Conservation (phyloP, 2,113 vertebrate species). For the Todiramphus saurophagus region DNA sequence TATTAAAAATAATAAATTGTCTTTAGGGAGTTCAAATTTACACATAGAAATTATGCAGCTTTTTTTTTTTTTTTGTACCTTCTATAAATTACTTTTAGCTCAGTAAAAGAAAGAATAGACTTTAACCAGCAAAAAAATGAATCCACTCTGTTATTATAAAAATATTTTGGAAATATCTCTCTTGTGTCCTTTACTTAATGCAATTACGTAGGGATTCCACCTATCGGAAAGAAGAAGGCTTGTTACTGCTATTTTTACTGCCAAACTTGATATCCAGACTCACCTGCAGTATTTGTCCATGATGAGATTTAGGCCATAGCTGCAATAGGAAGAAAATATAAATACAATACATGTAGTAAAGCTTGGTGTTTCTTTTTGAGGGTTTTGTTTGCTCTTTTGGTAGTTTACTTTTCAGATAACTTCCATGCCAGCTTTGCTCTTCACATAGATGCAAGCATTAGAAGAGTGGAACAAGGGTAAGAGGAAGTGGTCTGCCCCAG, state of each 20-base stretch:
- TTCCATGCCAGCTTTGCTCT: neutral
- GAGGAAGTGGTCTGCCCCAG: neutral
- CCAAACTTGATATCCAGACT: neutral
- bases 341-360: neutral
- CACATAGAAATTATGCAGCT: neutral
- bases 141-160: neutral
- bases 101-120: neutral
- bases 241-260: neutral
- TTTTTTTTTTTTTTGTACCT: too few relatives aligned
- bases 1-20: neutral
- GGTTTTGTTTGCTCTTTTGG: neutral
- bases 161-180: neutral
- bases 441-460: neutral
- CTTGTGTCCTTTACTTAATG: neutral
- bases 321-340: neutral
- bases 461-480: neutral
- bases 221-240: neutral
- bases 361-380: too few relatives aligned
- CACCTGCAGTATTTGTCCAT: neutral
- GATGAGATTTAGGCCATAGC: neutral
- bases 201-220: neutral
- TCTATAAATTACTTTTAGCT: neutral
- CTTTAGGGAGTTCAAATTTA: neutral
- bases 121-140: neutral
- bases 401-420: neutral